Base-by-base conservation (phyloP, 2,797 vertebrate species). In the Thamnophis elegans region DNA sequence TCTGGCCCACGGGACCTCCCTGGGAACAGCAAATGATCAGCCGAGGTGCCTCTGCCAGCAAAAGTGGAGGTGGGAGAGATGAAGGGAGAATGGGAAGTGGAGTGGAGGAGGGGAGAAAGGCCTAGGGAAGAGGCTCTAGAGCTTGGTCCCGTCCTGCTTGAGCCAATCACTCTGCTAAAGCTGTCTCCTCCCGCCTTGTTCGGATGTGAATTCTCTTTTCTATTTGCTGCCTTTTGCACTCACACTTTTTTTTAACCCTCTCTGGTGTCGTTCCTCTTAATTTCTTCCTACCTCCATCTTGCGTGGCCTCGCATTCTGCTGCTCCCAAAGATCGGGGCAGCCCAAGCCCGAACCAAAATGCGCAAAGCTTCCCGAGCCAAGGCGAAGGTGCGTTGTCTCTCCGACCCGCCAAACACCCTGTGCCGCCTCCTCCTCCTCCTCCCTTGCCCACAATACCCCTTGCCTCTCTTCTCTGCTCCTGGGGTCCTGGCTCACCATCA, bases 351-450 rank as follows among this genome's bases (percentile, higher is more conserved):
- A 93, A 96, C 96, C 90, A 95, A 94, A 96, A 95, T 22, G 36
- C 85, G 0, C 94, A 93, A 92, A 96, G 95, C 87, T 91, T 88
- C 54, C 94, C 85, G 93, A 94, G 58, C 93, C 94, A 95, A 93
- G 94, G 97, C 95, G 89, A 96, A 97, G 98, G 98, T 98, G 97
- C 96, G 97, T 98, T 98, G 95, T 94, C 88, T 92, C 60, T 94
- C 53, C 89, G 92, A 59, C 53, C 10, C 0, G 0, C 42, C 92
- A 0, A 0, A 51, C 11, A n/a, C 60, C 56, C 47, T 5, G 47
- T 51, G 0, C 25, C 22, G 47, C 47, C 88, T 58, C 54, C 54
- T 54, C 25, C 59, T n/a, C 0, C 16, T 47, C 0, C 1, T 0
- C 25, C 22, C 87, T 1, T 5, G 18, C 12, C 62, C 28, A 7